Conservation (phyloP, 2,888 invertebrate species). For the Agrotis exclamationis region DNA sequence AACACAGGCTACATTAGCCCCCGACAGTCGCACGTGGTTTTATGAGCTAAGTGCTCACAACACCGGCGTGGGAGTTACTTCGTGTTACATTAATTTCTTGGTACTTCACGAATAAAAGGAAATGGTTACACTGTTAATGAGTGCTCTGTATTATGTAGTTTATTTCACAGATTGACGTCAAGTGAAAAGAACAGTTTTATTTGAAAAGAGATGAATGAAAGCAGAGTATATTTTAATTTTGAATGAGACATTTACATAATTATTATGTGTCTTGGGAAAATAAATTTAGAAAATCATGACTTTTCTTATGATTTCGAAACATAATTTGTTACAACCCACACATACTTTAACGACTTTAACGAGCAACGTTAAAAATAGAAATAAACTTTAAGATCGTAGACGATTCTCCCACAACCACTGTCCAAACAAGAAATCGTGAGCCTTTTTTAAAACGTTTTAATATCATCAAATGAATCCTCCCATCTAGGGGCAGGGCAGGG, state of each 20-base stretch:
- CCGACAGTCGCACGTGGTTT: constrained; percentile 22
- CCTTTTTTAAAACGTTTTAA: too few relatives aligned
- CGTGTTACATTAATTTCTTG: constrained; percentile 15
- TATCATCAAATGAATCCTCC: too few relatives aligned
- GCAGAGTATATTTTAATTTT: not conserved
- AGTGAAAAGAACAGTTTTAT: not conserved
- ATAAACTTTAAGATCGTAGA: too few relatives aligned
- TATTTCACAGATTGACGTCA: constrained; percentile 4
- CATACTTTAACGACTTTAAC: too few relatives aligned
- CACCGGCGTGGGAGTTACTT: constrained; percentile 2
- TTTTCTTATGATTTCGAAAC: too few relatives aligned
- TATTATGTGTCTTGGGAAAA: too few relatives aligned
- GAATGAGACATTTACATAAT: not conserved
- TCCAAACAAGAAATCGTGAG: too few relatives aligned
- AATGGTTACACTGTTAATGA: constrained; percentile 2
- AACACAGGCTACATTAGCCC: constrained; percentile 49
- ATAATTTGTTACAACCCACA: too few relatives aligned
- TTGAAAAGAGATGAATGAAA: not conserved
- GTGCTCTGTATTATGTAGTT: constrained; percentile 4
- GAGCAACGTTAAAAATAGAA: too few relatives aligned
- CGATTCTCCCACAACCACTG: too few relatives aligned
- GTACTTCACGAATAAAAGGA: constrained; percentile 7
- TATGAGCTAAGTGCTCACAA: constrained; percentile 37
- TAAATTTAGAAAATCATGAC: too few relatives aligned
- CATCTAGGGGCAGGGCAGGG: too few relatives aligned